Base-by-base conservation (phyloP, 2,888 invertebrate genomes). In the Drosophila histrio region DNA sequence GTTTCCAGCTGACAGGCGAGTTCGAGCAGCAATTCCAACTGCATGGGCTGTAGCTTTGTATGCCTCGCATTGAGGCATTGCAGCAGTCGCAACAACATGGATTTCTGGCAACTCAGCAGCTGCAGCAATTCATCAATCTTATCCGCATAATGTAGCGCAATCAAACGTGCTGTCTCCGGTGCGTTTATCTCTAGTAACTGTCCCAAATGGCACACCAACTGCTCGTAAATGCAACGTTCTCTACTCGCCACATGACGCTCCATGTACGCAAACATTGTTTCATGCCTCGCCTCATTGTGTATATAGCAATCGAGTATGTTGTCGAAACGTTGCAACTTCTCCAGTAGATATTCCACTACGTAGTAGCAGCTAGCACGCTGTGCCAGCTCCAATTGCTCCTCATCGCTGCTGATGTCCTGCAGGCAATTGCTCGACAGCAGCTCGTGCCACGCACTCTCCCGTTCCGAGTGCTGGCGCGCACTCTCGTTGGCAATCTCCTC, bases 391-490 rank as follows among this genome's bases (percentile, higher is more conserved):
- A 96, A 89, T 59, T 96, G 92, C 70, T 94, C 92, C 28, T 93
- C 93, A 47, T 93, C 92, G 62, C 93, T 92, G 60, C 94, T 93
- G 63, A 94, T 93, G 85, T 94, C 93, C 22, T 92, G 91, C 21
- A 95, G 91, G 46, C 94, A 93, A 74, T 94, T 93, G 62, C 94
- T 93, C n/a, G 93, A 92, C 9, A 96, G 91, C 26, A 96, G 91
- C 87, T 96, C 95, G 47, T 96, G 91, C 91, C 96, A 93, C 1
- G 95, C 95, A 85, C 95, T 95, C 88, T 96, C 95, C 32, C 95
- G 92, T 89, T 96, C 96, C 63, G 94, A 94, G 72, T 93, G 93
- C 79, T 93, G 93, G 1, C 93, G 91, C 0, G 83, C 60, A 28
- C 88, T 90, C 76, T 92, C 92, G 36, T 91, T 89, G 22, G 89